Evolutionary conservation across 2,888 invertebrate genomes (phyloP), one percentile per base, ranked within the genome.

Genomic region (Digitonthophagus gazella): DNA sequence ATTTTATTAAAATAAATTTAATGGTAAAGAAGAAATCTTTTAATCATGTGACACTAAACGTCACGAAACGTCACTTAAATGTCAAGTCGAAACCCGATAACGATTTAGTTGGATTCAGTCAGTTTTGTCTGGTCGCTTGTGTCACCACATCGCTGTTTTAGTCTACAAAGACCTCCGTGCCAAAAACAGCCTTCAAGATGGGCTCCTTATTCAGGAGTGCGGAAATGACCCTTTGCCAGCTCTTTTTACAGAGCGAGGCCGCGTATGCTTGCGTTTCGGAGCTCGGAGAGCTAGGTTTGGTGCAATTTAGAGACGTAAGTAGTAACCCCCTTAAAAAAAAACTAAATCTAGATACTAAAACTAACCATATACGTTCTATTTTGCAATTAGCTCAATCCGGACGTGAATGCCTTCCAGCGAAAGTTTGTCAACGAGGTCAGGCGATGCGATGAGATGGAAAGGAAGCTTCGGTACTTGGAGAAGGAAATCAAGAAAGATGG

Each of bases 391-490:
- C 85, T 98, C 71, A 98, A 98, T 85, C 96, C 96, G 1, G 96
- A 97, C 83, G 96, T 97, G 18, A 98, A 98, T 85, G 96, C 96
- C 57, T 98, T 98, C 82, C 98, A 98, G 91, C 89, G 98, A 73
- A 98, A 98, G 83, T 98, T 98, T 85, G 98, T 98, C 71, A 97
- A 96, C 83, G 98, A 98, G 84, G 97, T 98, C 61, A 91, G 98
- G 64, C 90, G 98, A 66, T 98, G 97, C 82, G 98, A 98, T 84
- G 98, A 98, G 85, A 98, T 99, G 98, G 97, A 98, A 85, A 88
- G 98, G 70, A 98, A 97, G 83, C 86, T 98, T 18, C 91, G 98
- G 6, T 99, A 96, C 80, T 85, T 98, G 80, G 98, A 99, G 83
- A 96, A 96, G 79, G 98, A 99, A 85, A 96, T 98, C 77, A 93